Conservation (phyloP, 2,888 invertebrate species). For the Eupithecia pulchellata region DNA sequence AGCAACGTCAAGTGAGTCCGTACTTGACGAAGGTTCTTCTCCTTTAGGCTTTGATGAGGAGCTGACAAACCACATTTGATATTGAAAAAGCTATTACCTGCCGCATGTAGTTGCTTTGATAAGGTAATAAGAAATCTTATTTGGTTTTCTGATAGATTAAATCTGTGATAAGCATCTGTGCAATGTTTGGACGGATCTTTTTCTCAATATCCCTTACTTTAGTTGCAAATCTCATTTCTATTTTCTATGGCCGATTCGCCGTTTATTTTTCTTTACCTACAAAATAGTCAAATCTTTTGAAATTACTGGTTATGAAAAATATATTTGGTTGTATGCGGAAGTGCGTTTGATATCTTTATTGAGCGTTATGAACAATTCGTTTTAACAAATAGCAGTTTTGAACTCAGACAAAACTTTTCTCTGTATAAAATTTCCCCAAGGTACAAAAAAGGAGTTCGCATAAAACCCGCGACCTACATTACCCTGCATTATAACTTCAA, state of each 20-base stretch:
- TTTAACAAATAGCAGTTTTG: neutral
- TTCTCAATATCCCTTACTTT: neutral
- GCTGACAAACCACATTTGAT: constrained; percentile 70
- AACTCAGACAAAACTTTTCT: constrained; percentile 4
- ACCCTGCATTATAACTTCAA: constrained; percentile 59
- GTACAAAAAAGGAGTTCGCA: constrained; percentile 40
- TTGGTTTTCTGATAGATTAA: neutral
- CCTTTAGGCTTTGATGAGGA: constrained; percentile 41
- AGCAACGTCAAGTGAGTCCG: constrained; percentile 78
- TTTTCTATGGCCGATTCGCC: neutral
- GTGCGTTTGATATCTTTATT: neutral
- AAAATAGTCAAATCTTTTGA: no score
- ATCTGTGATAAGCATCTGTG: neutral
- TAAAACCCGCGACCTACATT: constrained; percentile 41
- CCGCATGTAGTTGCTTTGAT: constrained; percentile 32
- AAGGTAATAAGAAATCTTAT: constrained; percentile 31
- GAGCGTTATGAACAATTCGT: neutral
- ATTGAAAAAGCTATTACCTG: constrained; percentile 64
- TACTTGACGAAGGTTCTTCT: constrained; percentile 65
- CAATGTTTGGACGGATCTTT: neutral
- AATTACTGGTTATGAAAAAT: no score
- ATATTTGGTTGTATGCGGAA: no score
- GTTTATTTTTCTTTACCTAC: neutral
- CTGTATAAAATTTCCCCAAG: constrained; percentile 24
- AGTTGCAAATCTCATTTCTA: no score